These are phyloP conservation scores for Patagioenas fasciata DNA, from an alignment of 2,113 vertebrate genomes.

Conservation along the genomic window DNA sequence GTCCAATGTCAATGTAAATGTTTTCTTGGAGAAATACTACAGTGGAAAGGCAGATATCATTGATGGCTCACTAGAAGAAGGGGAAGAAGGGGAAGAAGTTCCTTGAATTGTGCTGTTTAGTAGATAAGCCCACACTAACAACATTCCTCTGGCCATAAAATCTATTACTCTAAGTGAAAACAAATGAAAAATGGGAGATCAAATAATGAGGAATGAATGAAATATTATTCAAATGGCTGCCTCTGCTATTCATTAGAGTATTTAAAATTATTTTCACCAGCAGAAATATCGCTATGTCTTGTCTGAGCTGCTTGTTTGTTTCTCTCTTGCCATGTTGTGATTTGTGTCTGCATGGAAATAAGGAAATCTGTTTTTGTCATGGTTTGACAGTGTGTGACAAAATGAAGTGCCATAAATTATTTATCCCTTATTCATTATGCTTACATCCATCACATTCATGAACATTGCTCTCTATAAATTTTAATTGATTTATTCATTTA, in stretches of 20 bases:
- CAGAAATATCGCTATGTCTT: neutral
- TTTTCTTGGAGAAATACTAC: neutral
- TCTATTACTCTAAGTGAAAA: neutral
- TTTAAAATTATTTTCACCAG: slow-evolving; percentile 21
- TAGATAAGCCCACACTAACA: neutral
- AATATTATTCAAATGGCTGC: neutral
- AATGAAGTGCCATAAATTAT: slow-evolving; percentile 52
- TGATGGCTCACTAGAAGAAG: neutral
- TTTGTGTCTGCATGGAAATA: slow-evolving; percentile 25
- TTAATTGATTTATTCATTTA: slow-evolving; percentile 30
- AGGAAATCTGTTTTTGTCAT: slow-evolving; percentile 36
- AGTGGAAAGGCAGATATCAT: neutral
- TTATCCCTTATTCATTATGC: slow-evolving; percentile 32
- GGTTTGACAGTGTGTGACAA: slow-evolving; percentile 40
- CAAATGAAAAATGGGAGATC: neutral
- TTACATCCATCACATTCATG: slow-evolving; percentile 13
- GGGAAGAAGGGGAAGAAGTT: neutral
- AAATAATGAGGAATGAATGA: neutral
- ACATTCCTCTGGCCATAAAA: neutral
- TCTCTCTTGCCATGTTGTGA: slow-evolving; percentile 27
- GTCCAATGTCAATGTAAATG: fast-evolving
- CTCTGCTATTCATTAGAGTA: neutral
- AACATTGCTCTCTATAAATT: slow-evolving; percentile 27
- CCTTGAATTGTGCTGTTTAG: neutral
- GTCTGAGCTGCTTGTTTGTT: slow-evolving; percentile 1